Percentiles rank a stretch among this genome's conserved stretches.
Evolutionary conservation across 2,797 vertebrate species (phyloP).

Genomic region (Characodon lateralis): DNA sequence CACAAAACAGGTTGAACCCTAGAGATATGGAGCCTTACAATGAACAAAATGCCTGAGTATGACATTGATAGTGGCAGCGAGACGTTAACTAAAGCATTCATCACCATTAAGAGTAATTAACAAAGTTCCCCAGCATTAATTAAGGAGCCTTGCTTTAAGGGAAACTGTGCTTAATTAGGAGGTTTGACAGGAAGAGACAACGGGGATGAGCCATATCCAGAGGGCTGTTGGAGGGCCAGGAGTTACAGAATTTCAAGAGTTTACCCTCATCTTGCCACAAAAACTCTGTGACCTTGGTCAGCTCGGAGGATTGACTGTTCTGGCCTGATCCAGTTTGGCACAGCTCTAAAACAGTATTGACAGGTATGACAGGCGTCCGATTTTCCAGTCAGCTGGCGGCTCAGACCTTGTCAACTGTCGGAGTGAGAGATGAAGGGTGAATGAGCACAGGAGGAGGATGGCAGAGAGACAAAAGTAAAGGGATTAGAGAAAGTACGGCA

Average conservation of each 20-base stretch:
- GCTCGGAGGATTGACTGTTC: conserved; percentile 38
- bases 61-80: conserved; percentile 59
- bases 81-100: conserved; percentile 74
- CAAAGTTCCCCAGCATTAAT: conserved; percentile 77
- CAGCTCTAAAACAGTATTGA: conserved; percentile 87
- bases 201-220: conserved; percentile 81
- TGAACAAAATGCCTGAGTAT: conserved; percentile 29
- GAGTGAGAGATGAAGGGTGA: conserved; percentile 89
- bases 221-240: conserved; percentile 61
- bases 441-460: conserved; percentile 68
- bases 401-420: conserved; percentile 94
- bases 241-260: conserved; percentile 73
- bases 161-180: conserved; percentile 76
- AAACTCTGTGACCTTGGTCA: conserved; percentile 66
- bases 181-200: conserved; percentile 77
- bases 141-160: conserved; percentile 75
- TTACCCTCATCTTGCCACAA: conserved; percentile 22
- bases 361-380: conserved; percentile 98
- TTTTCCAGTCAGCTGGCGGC: conserved; percentile 96
- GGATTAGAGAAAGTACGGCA: conserved; percentile 15
- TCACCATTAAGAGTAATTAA: conserved; percentile 82
- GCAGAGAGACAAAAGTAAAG: conserved; percentile 25
- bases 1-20: background rate
- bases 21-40: conserved; percentile 21
- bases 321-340: conserved; percentile 49